Conservation (phyloP, 2,797 vertebrate genomes). For the Manis javanica region DNA sequence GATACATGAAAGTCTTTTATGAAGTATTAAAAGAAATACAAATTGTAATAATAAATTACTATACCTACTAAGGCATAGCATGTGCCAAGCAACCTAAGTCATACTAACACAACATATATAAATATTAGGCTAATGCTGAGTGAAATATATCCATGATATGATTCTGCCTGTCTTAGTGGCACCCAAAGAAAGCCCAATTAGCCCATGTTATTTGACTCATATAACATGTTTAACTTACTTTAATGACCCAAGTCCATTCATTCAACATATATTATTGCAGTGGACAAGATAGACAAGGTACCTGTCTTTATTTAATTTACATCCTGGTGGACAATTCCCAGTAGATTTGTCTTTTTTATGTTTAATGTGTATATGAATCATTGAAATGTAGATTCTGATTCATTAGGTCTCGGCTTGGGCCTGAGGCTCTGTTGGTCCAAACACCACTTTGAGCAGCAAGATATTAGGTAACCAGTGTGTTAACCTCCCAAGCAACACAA, state of each 20-base stretch:
- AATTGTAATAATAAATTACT: neutral
- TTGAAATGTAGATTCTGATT: constrained; percentile 15
- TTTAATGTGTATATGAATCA: neutral
- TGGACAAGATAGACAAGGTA: neutral
- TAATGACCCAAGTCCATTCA: neutral
- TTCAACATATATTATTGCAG: neutral
- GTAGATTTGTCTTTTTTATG: neutral
- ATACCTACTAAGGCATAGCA: neutral
- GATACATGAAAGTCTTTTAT: neutral
- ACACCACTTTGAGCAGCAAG: neutral
- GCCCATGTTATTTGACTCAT: neutral
- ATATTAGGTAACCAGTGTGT: neutral
- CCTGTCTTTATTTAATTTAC: neutral
- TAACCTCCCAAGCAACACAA: neutral
- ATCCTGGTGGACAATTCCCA: neutral
- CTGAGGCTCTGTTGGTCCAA: neutral
- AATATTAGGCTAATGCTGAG: neutral
- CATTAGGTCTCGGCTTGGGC: neutral
- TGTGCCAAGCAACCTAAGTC: neutral
- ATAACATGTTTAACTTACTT: neutral
- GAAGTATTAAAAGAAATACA: neutral
- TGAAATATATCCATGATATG: neutral
- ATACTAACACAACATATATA: neutral
- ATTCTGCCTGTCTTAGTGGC: neutral
- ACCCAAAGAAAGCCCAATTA: neutral